A percentile compares a stretch with the other conserved stretches of the same genome.
Conservation (phyloP, 2,113 vertebrate genomes). For the Coturnix japonica region DNA sequence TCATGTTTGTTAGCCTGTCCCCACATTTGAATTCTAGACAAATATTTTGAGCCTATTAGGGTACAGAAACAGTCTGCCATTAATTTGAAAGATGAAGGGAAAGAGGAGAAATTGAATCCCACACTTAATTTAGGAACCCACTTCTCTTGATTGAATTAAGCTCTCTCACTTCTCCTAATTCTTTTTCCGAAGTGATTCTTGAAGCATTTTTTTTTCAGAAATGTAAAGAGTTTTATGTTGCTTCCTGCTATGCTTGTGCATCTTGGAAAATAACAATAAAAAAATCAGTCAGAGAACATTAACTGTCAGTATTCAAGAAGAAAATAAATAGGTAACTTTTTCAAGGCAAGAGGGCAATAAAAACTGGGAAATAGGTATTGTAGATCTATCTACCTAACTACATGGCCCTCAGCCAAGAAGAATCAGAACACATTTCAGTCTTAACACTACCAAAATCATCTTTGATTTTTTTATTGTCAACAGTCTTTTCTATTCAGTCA, state of each 20-base stretch:
- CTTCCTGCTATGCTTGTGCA: not conserved
- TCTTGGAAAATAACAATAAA: constrained; percentile 24
- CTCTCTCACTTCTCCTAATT: constrained; percentile 27
- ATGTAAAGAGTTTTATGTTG: not conserved
- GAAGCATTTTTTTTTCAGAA: constrained; percentile 31
- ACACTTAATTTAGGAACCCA: constrained; percentile 30
- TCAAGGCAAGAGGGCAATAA: not conserved
- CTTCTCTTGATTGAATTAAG: constrained; percentile 64
- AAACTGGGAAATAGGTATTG: not conserved
- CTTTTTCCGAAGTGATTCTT: constrained; percentile 46
- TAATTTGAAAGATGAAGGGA: not conserved
- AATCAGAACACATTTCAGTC: not conserved
- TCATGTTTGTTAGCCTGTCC: fast-evolving
- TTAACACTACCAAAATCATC: not conserved
- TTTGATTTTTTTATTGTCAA: not conserved
- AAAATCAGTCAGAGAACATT: not conserved
- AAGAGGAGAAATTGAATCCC: not conserved
- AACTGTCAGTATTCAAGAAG: not conserved
- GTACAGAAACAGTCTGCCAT: not conserved
- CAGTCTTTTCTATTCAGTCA: not conserved
- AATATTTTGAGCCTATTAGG: not conserved
- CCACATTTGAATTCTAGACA: not conserved
- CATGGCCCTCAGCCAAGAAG: not conserved
- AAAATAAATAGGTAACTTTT: not conserved
- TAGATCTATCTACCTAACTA: not conserved